Percentiles rank a stretch among this genome's conserved stretches.
Evolutionary conservation across 2,888 invertebrate species (phyloP).

Genomic region (Ophion ventricosus): DNA sequence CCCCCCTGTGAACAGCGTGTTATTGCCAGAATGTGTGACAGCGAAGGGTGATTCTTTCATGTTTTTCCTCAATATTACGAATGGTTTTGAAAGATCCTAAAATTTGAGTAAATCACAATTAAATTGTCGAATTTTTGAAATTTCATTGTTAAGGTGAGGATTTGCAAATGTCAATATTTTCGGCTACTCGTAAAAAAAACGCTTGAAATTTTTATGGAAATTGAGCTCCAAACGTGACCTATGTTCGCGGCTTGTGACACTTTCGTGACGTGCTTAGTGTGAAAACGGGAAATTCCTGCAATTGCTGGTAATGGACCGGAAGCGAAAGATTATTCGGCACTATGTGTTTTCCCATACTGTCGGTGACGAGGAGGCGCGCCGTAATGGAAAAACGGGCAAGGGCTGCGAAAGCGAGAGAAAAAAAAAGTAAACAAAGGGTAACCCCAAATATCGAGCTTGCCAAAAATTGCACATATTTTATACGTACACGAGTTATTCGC

Average conservation of each 20-base stretch:
- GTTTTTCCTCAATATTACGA: neutral
- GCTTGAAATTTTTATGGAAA: too few species aligned
- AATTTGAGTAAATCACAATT: too few species aligned
- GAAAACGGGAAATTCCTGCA: slow-evolving; percentile 2
- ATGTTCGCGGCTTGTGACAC: neutral
- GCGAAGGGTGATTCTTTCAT: too few species aligned
- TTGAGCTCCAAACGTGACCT: too few species aligned
- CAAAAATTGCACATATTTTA: slow-evolving; percentile 32
- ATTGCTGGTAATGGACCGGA: slow-evolving; percentile 30
- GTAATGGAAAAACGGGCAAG: neutral
- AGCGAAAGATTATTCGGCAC: slow-evolving; percentile 36
- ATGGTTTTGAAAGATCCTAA: too few species aligned
- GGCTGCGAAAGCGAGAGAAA: neutral
- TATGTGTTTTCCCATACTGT: slow-evolving; percentile 13
- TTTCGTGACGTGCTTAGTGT: slow-evolving; percentile 1
- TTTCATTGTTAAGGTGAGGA: too few species aligned
- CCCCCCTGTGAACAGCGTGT: too few species aligned
- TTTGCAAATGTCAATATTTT: too few species aligned
- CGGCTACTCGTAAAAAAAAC: too few species aligned
- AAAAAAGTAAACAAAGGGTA: slow-evolving; percentile 22
- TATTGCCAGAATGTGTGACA: too few species aligned
- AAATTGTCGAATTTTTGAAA: too few species aligned
- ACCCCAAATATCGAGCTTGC: slow-evolving; percentile 5
- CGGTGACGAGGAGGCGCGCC: neutral
- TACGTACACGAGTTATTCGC: neutral